These are phyloP conservation scores for Odobenus rosmarus DNA, from an alignment of 2,113 vertebrate species.

Conservation along the genomic window DNA sequence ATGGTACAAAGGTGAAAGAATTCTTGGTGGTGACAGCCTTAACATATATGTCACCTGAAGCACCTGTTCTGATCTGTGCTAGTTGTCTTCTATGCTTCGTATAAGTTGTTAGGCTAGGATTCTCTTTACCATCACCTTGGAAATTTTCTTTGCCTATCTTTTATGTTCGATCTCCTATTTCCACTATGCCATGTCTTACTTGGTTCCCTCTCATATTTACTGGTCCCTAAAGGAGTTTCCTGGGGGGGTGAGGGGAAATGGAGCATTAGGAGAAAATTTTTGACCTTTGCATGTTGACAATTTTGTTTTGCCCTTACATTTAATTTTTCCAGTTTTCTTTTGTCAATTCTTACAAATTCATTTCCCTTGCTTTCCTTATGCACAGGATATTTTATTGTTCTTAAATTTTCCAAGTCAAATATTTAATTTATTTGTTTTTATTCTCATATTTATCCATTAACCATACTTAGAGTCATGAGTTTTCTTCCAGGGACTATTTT, in stretches of 20 bases:
- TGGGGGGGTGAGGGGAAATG: background rate
- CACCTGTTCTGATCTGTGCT: background rate
- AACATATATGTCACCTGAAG: background rate
- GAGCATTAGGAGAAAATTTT: background rate
- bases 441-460: background rate
- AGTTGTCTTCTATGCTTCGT: background rate
- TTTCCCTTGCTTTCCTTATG: background rate
- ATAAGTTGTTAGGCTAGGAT: background rate
- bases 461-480: background rate
- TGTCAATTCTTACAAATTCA: background rate
- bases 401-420: background rate
- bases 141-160: background rate
- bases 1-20: background rate
- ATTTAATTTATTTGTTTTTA: background rate
- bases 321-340: background rate
- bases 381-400: background rate
- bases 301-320: background rate
- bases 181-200: background rate
- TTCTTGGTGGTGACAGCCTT: background rate
- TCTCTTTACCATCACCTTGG: background rate
- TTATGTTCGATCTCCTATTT: background rate
- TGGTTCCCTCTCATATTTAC: background rate
- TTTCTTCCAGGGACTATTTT: conserved; percentile 1
- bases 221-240: background rate
- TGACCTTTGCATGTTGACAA: background rate